Evolutionary conservation across 1,140 invertebrate genomes (phyloP).

Genomic region (Drosophila varians): DNA sequence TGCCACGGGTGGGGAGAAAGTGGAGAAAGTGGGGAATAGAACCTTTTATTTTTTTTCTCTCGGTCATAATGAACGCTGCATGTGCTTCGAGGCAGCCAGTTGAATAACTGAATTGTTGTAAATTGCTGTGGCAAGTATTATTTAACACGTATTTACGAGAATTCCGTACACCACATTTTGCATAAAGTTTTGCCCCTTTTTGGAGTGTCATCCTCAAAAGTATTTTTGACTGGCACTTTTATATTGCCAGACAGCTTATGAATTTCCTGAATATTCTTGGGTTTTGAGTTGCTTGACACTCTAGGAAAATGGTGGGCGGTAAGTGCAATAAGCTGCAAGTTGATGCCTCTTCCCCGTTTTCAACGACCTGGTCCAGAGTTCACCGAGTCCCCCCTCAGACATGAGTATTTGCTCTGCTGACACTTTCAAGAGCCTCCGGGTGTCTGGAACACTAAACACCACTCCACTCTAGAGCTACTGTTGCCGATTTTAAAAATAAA

Average conservation of each 20-base stretch:
- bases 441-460: slow-evolving; percentile 10
- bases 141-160: not conserved
- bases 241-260: not conserved
- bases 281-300: not conserved
- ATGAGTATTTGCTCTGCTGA: slow-evolving; percentile 15
- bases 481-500: slow-evolving; percentile 27
- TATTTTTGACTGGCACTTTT: not conserved
- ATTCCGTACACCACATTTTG: not conserved
- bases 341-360: slow-evolving; percentile 12
- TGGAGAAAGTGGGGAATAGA: slow-evolving; percentile 6
- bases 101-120: slow-evolving; percentile 31
- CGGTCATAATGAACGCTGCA: slow-evolving; percentile 42
- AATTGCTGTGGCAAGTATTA: slow-evolving; percentile 15
- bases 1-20: not conserved
- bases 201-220: not conserved
- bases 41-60: slow-evolving; percentile 46
- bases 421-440: slow-evolving; percentile 10
- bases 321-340: not conserved
- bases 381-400: not conserved
- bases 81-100: slow-evolving; percentile 33
- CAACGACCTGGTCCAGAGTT: slow-evolving; percentile 13
- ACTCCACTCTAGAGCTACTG: slow-evolving; percentile 20
- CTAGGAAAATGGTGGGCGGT: not conserved
- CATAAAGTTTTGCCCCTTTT: not conserved
- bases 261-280: not conserved